Conservation (phyloP, 2,113 vertebrate genomes). For the Tamias sibiricus region DNA sequence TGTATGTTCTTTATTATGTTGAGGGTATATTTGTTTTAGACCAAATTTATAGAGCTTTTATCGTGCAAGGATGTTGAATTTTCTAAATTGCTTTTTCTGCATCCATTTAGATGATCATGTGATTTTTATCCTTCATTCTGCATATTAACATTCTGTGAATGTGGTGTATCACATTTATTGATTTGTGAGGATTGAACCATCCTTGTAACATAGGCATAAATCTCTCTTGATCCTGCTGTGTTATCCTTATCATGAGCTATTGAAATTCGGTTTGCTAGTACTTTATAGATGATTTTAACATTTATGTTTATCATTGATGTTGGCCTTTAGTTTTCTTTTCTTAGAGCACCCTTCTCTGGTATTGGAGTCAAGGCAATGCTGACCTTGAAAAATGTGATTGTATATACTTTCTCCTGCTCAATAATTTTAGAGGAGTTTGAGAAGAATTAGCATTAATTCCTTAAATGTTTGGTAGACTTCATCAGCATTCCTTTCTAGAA, state of each 20-base stretch:
- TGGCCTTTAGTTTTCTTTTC: background rate
- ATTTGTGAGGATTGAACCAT: background rate
- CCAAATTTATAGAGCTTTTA: background rate
- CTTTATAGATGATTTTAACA: background rate
- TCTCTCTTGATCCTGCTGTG: background rate
- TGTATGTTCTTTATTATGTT: background rate
- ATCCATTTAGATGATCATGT: background rate
- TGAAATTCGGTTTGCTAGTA: background rate
- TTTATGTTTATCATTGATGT: background rate
- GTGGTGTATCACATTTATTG: background rate
- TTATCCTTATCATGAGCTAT: background rate
- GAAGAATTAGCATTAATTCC: background rate
- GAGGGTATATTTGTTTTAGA: background rate
- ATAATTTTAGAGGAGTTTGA: background rate
- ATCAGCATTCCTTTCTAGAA: background rate
- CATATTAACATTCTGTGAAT: background rate
- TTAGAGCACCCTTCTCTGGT: background rate
- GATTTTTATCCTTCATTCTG: background rate
- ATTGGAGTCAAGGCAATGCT: background rate
- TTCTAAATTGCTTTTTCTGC: background rate
- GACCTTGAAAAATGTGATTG: background rate
- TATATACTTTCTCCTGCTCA: background rate
- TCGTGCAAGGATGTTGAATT: background rate
- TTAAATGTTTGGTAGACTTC: background rate
- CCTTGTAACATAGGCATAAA: background rate